These are phyloP conservation scores for Emydoidea blandingii DNA, from an alignment of 2,797 vertebrate genomes.

Conservation along the genomic window DNA sequence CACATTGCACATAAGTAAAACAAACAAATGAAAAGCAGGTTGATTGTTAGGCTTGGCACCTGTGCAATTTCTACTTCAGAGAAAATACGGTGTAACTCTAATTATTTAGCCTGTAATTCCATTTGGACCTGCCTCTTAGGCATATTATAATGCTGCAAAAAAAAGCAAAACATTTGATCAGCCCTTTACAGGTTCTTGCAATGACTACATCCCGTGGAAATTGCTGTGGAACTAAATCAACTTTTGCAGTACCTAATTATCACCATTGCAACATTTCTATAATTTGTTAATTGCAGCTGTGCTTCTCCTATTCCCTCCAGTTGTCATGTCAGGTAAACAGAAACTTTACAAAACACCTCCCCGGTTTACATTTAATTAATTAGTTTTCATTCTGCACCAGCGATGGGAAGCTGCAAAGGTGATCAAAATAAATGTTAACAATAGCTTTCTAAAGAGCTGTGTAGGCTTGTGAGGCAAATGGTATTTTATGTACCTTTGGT, in stretches of 20 bases:
- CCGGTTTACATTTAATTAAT: slow-evolving; percentile 1
- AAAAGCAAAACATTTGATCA: not conserved
- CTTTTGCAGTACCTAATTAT: slow-evolving; percentile 58
- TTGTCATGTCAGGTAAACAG: slow-evolving; percentile 48
- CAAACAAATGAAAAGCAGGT: not conserved
- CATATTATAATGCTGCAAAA: slow-evolving; percentile 36
- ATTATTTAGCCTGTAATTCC: slow-evolving; percentile 15
- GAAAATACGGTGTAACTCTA: slow-evolving; percentile 14
- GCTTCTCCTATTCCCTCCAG: slow-evolving; percentile 14
- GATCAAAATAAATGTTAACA: slow-evolving; percentile 53
- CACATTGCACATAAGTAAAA: slow-evolving; percentile 5
- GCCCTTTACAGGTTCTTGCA: slow-evolving; percentile 26
- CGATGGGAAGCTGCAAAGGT: slow-evolving; percentile 25
- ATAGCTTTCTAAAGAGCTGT: not conserved
- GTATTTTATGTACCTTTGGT: not conserved
- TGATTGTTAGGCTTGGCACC: not conserved
- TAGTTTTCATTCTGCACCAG: slow-evolving; percentile 39
- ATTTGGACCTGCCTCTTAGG: slow-evolving; percentile 17
- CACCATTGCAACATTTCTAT: slow-evolving; percentile 40
- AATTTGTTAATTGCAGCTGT: slow-evolving; percentile 63
- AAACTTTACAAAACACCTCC: slow-evolving; percentile 6
- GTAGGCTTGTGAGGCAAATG: not conserved
- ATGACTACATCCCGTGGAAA: slow-evolving; percentile 42
- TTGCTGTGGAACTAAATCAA: slow-evolving; percentile 40
- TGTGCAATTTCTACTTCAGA: slow-evolving; percentile 25